Base-by-base conservation (phyloP, 1,140 invertebrate species). In the Heliconius hermathena region DNA sequence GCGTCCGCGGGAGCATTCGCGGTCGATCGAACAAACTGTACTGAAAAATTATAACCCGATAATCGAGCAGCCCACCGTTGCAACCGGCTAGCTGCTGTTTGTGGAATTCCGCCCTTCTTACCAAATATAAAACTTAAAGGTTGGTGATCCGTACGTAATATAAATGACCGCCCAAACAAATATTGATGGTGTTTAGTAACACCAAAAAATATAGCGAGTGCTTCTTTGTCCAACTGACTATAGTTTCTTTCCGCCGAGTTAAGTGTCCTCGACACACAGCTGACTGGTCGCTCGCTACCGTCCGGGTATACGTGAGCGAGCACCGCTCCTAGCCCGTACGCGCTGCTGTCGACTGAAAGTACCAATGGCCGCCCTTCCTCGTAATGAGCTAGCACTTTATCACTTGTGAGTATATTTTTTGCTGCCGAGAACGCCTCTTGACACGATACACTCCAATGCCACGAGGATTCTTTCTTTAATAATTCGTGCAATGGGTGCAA, bases 221-320 rank as follows among this genome's bases (percentile, higher is more conserved):
- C 95, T 87, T 96, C 96, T 82, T 94, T 94, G 54, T 96, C 95
- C 8, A 95, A 86, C 78, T 95, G 93, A 22, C 88, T 85, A 83
- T 96, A 96, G 18, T 95, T 94, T 81, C 86, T 83, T 85, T 96
- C 94, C 5, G 93, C 84, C 6, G 72, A 46, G 26, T 85, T 92
- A 13, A 96, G 84, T 8, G 94, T 91, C 38, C 92, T 85, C 20
- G 95, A 96, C 1, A 90, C 94, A 85, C 85, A 96, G 16, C 88
- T 88, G 26, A 96, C 93, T 1, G 95, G 95, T 36, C 87, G 81
- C 82, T 95, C 92, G 2, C 54, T 57, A 20, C 87, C 89, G 83
- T 95, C 87, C 26, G 81, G 18, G 29, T 89, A 83, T 1, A 74
- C 80, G 78, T 96, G 95, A n/a, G n/a, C n/a, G n/a, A n/a, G n/a